phyloP scores from a whole-genome alignment of 2,113 vertebrate genomes.

The Aplodontia rufa region DNA sequence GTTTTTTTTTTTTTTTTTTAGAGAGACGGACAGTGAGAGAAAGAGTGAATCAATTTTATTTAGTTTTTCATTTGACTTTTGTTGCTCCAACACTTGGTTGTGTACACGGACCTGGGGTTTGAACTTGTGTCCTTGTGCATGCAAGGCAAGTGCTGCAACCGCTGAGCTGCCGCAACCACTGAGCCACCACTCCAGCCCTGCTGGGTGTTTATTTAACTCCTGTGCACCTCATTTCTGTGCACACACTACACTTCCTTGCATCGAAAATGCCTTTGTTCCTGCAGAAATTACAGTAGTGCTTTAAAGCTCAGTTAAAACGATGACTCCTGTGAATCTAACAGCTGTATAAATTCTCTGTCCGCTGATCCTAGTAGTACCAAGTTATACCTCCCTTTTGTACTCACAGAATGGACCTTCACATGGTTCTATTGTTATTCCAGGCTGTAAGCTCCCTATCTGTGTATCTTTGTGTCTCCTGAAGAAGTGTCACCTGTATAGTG shows the following conservation, averaged over 20 bases:
- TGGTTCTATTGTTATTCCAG: slow-evolving; percentile 2
- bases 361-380: background rate
- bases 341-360: background rate
- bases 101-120: too few relatives aligned
- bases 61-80: too few relatives aligned
- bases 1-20: too few relatives aligned
- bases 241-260: background rate
- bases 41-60: too few relatives aligned
- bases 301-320: slow-evolving; percentile 20
- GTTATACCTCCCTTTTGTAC: background rate
- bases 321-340: background rate
- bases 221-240: background rate
- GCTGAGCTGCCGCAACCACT: too few relatives aligned
- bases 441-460: background rate
- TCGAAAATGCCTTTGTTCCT: background rate
- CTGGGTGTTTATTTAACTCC: background rate
- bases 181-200: too few relatives aligned
- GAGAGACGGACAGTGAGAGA: too few relatives aligned
- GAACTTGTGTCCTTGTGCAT: too few relatives aligned
- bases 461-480: background rate
- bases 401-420: background rate
- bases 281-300: background rate
- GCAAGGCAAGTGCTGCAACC: too few relatives aligned
- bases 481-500: background rate
- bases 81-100: too few relatives aligned